Percentiles rank a stretch among this genome's conserved stretches.
These are phyloP conservation scores for Ambastaia sidthimunki DNA, from an alignment of 2,797 vertebrate genomes.

Conservation along the genomic window DNA sequence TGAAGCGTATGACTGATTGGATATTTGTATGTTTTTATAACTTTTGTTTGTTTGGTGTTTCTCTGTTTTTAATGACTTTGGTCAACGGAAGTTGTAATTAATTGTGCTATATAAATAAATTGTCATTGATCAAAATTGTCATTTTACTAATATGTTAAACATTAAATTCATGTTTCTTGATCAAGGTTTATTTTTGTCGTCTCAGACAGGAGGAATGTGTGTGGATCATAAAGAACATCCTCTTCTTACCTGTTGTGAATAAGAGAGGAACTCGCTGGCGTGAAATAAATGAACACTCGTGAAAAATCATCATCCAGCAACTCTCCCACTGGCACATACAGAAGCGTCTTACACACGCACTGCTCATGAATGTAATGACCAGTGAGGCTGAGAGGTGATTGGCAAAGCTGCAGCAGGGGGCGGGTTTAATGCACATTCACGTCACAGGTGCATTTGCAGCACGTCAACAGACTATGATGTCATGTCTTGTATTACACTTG, in stretches of 20 bases:
- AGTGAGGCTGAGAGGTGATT: slow-evolving; percentile 27
- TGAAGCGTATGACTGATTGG: too few species aligned
- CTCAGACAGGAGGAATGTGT: slow-evolving; percentile 83
- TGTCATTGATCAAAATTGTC: too few species aligned
- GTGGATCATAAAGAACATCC: too few species aligned
- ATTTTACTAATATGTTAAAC: too few species aligned
- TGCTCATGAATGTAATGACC: slow-evolving; percentile 44
- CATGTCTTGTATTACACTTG: slow-evolving; percentile 33
- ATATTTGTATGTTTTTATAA: too few species aligned
- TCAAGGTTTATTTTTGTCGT: slow-evolving; percentile 43
- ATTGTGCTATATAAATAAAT: too few species aligned
- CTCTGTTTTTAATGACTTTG: too few species aligned
- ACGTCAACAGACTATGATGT: slow-evolving; percentile 56
- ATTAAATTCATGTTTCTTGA: not conserved
- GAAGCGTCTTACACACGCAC: slow-evolving; percentile 55
- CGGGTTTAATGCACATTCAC: slow-evolving; percentile 27
- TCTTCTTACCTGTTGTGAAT: not conserved
- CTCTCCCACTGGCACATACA: slow-evolving; percentile 50
- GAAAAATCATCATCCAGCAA: slow-evolving; percentile 42
- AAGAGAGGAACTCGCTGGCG: too few species aligned
- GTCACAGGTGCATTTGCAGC: slow-evolving; percentile 26
- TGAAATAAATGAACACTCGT: too few species aligned
- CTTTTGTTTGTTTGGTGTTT: too few species aligned
- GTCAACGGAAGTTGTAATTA: too few species aligned
- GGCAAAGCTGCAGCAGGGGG: slow-evolving; percentile 22